A percentile compares a stretch with the other conserved stretches of the same genome.
These are phyloP conservation scores for Agonum fuliginosum DNA, from an alignment of 2,888 invertebrate species.

Conservation along the genomic window DNA sequence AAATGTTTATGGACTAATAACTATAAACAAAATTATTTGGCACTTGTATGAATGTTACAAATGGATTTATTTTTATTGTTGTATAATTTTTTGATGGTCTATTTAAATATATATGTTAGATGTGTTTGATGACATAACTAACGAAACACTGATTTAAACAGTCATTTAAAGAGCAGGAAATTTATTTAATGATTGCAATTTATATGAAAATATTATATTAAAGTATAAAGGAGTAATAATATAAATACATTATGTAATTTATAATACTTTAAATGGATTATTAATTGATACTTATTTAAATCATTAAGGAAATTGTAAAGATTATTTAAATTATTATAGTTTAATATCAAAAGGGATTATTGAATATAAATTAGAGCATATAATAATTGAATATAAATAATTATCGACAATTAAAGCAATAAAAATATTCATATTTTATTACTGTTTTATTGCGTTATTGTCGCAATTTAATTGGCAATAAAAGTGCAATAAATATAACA, in stretches of 20 bases:
- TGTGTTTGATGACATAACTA: background rate
- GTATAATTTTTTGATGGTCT: background rate
- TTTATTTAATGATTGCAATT: no score
- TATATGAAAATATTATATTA: no score
- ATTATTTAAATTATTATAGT: no score
- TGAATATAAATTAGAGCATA: slow-evolving; percentile 14
- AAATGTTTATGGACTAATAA: slow-evolving; percentile 31
- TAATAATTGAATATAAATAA: slow-evolving; percentile 34
- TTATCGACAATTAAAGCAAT: slow-evolving; percentile 37
- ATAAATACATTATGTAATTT: no score
- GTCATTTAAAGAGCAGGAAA: background rate
- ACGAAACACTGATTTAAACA: background rate
- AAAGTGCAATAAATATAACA: slow-evolving; percentile 22
- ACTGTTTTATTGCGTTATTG: slow-evolving; percentile 34
- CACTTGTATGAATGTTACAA: background rate
- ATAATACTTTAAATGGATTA: no score
- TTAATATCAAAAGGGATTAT: background rate
- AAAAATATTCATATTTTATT: slow-evolving; percentile 42
- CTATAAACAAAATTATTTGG: slow-evolving; percentile 34
- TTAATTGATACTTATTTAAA: no score
- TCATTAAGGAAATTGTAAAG: no score
- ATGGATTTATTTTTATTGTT: background rate
- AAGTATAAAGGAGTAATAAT: background rate
- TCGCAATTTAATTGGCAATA: slow-evolving; percentile 23
- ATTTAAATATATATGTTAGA: background rate